Evolutionary conservation across 2,888 invertebrate species (phyloP), one percentile per base, ranked within the genome.

Genomic region (Synanthedon tipuliformis): DNA sequence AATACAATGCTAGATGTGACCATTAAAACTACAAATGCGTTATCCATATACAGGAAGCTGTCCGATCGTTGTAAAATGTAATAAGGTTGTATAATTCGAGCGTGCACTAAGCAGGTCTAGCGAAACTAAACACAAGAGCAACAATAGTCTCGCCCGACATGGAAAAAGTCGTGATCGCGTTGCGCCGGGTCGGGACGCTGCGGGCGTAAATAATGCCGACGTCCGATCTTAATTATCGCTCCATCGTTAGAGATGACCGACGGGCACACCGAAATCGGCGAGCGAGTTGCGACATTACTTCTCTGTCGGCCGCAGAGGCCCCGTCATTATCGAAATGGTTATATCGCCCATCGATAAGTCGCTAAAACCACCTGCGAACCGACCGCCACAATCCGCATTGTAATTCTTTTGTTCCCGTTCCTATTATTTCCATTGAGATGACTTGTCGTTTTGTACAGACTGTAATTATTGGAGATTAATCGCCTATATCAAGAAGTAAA

Each of bases 171-270:
- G 85, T 86, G 85, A 86, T 81, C 75, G 72, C 71, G 69, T 78
- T 72, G 66, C 68, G 72, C 63, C 71, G 68, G 81, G 81, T 80
- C 76, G 71, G 75, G 78, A 78, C 73, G 83, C 85, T 81, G 73
- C 79, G 72, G 85, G 85, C 85, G 83, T 82, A 84, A 85, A 83
- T 86, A 85, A 82, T 83, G 75, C 80, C 73, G 76, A 75, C 75
- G 81, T 77, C 83, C 75, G 74, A 84, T 83, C 84, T 85, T 86
- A 86, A 86, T 85, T 86, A 86, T 85, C 85, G 79, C 73, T 74
- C 80, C 77, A 86, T 86, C 85, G 82, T 83, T 83, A 83, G 83
- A 82, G 79, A 83, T 82, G 81, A 83, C 81, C 82, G 80, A 79
- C 77, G 78, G 80, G 73, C 74, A 73, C 69, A 69, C 80, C 79